These are phyloP conservation scores for Atopsyche davidsoni DNA, from an alignment of 1,140 invertebrate species.

Conservation along the genomic window DNA sequence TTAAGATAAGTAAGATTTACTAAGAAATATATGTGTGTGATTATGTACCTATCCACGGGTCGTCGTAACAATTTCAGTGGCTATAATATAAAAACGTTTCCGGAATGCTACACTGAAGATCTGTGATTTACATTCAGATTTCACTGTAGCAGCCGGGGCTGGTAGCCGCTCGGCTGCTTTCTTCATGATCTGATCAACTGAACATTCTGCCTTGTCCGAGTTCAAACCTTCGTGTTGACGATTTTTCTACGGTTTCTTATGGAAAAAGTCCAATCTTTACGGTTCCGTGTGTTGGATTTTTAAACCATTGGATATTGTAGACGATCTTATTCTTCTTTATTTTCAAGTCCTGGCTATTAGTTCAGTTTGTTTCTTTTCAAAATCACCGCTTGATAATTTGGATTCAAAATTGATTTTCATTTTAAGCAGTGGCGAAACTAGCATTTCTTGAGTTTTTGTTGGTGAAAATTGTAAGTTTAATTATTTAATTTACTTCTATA, in stretches of 20 bases:
- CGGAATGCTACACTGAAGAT: conserved; percentile 23
- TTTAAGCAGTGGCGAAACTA: too few relatives aligned
- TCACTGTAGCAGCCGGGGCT: conserved; percentile 19
- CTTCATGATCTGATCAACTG: conserved; percentile 1
- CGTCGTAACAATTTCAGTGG: conserved; percentile 1
- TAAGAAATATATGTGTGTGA: neutral
- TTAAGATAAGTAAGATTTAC: too few relatives aligned
- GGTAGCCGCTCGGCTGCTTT: neutral
- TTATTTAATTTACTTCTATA: too few relatives aligned
- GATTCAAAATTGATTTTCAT: too few relatives aligned
- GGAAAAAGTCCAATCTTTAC: conserved; percentile 28
- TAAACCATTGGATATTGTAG: conserved; percentile 27
- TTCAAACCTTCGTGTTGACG: conserved; percentile 2
- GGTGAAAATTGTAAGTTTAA: too few relatives aligned
- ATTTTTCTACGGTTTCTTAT: conserved; percentile 29
- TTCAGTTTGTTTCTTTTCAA: too few relatives aligned
- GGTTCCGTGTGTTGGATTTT: conserved; percentile 27
- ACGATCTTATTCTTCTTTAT: conserved; percentile 26
- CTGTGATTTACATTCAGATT: conserved; percentile 25
- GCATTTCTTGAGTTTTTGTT: too few relatives aligned
- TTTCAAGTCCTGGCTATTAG: too few relatives aligned
- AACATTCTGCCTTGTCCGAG: neutral
- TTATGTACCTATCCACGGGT: neutral
- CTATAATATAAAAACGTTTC: neutral
- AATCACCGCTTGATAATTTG: too few relatives aligned